phyloP scores from a whole-genome alignment of 2,113 vertebrate genomes.

The Arenaria interpres region DNA sequence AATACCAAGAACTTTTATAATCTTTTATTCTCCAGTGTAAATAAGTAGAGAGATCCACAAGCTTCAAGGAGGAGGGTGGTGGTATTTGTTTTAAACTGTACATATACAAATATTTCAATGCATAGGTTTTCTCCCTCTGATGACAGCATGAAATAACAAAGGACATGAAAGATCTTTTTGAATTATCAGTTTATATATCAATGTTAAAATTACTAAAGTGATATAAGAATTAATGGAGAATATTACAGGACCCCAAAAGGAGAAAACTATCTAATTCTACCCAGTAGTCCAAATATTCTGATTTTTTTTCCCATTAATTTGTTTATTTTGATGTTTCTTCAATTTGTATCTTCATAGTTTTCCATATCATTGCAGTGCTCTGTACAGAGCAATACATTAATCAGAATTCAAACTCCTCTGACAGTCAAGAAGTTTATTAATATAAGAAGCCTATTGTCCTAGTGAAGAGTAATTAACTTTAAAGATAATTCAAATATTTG shows the following conservation, averaged over 20 bases:
- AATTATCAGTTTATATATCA: neutral
- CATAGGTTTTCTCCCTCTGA: neutral
- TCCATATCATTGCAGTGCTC: neutral
- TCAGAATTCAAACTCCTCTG: neutral
- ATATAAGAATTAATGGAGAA: neutral
- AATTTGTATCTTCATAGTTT: neutral
- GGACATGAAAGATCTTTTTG: neutral
- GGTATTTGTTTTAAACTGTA: neutral
- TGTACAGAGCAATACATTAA: neutral
- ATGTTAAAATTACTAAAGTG: neutral
- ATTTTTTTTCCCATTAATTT: neutral
- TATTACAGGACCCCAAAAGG: neutral
- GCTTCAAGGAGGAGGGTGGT: too few relatives aligned
- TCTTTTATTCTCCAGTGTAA: neutral
- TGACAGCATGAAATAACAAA: neutral
- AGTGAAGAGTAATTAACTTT: neutral
- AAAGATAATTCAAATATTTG: neutral
- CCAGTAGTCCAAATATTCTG: neutral
- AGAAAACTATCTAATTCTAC: neutral
- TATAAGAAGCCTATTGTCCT: neutral
- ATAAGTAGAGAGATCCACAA: neutral
- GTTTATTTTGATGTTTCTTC: neutral
- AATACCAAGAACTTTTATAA: neutral
- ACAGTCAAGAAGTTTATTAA: neutral
- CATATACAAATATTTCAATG: neutral